A percentile compares a stretch with the other conserved stretches of the same genome.
Conservation (phyloP, 2,888 invertebrate species). For the Limnephilus marmoratus region DNA sequence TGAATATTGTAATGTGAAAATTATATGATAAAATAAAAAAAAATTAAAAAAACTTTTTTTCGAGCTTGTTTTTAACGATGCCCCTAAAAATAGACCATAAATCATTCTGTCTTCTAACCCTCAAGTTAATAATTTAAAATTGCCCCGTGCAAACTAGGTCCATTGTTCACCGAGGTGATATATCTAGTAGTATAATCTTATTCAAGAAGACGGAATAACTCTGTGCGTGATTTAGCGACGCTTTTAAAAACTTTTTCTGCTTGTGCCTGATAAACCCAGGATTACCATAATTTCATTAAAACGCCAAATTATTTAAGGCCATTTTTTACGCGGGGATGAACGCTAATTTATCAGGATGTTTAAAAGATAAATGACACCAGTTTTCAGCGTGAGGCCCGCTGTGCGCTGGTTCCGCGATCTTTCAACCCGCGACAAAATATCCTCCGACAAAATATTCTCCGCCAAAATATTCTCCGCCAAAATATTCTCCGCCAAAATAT, state of each 20-base stretch:
- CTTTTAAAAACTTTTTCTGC: conserved; percentile 14
- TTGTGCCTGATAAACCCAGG: background rate
- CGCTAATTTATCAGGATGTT: conserved; percentile 30
- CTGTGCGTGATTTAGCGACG: background rate
- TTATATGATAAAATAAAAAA: no score
- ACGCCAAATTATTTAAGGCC: conserved; percentile 24
- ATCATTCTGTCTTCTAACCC: background rate
- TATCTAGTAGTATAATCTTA: background rate
- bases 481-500: no score
- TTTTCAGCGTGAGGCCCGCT: background rate
- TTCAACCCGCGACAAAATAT: no score
- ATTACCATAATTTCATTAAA: conserved; percentile 34
- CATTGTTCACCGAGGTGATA: background rate
- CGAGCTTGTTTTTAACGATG: background rate
- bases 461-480: no score
- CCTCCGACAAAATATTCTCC: no score
- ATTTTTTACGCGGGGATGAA: conserved; percentile 21
- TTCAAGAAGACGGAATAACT: background rate
- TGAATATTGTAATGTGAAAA: no score
- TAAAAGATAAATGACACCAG: conserved; percentile 21
- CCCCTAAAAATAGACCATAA: background rate
- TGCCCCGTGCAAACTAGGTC: background rate
- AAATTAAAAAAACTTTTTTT: no score
- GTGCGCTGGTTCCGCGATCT: background rate
- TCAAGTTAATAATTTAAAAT: background rate